Base-by-base conservation (phyloP, 2,888 invertebrate genomes). In the Morpho helenor region DNA sequence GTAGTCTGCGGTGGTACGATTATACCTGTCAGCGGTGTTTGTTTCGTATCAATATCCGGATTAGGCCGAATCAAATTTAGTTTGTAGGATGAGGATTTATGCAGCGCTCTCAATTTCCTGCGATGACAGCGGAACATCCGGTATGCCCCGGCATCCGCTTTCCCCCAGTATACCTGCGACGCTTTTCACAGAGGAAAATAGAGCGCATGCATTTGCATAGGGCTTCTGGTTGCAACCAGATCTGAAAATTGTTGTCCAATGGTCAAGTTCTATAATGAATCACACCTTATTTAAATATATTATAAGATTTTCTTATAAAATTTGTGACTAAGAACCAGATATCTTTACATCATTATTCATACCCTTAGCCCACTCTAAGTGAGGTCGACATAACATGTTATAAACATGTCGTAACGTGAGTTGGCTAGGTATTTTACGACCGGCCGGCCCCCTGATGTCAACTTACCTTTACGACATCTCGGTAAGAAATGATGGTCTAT, bases 51-150 rank as follows among this genome's bases (percentile, higher is more conserved):
- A 85, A 88, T 88, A 88, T 88, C 87, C 87, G 87, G 88, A 88
- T 90, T 88, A 87, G 80, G 82, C 80, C 68, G 84, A 86, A 87
- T 86, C 87, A 84, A 88, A 88, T 90, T 89, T 84, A 84, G 84
- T 84, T 87, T 82, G 86, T 80, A 82, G 82, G 82, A 87, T 86
- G 82, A 81, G 83, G 83, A 87, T 89, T 88, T 88, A 86, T 90
- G 89, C 87, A 86, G 84, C 81, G 84, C 79, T 88, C 87, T 87
- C 89, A 89, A 90, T 89, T 90, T 90, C 89, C 89, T 87, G 86
- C 81, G 84, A 86, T 82, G 85, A 86, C 85, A 87, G 79, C 79
- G 79, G 79, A 81, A 82, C 86, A 86, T 87, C 87, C 89, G 87
- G 82, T 80, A 74, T 80, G 80, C 79, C 31, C 77, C 66, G 69